Conservation (phyloP, 1,140 invertebrate genomes). For the Luehdorfia chinensis region DNA sequence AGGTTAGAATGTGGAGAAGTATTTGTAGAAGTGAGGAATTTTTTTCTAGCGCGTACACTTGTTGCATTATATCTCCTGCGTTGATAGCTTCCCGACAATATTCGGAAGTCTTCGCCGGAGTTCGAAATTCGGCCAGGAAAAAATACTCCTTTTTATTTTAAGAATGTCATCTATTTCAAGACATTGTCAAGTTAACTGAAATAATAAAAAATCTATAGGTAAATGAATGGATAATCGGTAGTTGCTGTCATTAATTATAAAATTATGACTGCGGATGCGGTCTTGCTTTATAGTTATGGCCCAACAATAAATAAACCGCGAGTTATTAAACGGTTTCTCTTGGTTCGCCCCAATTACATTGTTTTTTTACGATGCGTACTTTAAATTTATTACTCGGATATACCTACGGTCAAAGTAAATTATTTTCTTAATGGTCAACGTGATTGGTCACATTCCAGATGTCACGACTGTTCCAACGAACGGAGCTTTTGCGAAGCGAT, state of each 20-base stretch:
- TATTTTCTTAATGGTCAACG: slow-evolving; percentile 15
- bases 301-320: slow-evolving; percentile 41
- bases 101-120: no score
- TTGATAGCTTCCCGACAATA: no score
- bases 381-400: slow-evolving; percentile 19
- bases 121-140: no score
- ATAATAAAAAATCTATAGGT: no score
- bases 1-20: no score
- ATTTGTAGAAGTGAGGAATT: no score
- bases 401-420: slow-evolving; percentile 5
- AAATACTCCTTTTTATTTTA: no score
- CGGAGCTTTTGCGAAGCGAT: neutral
- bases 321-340: slow-evolving; percentile 29
- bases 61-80: no score
- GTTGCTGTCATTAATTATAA: slow-evolving; percentile 21
- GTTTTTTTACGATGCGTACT: slow-evolving; percentile 41
- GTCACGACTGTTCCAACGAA: slow-evolving; percentile 14
- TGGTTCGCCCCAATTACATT: slow-evolving; percentile 39
- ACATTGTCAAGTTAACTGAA: no score
- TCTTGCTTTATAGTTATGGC: slow-evolving; percentile 25
- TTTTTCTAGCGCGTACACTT: no score
- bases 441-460: slow-evolving; percentile 16
- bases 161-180: no score
- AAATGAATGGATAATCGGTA: slow-evolving; percentile 4
- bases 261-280: slow-evolving; percentile 23